phyloP scores from a whole-genome alignment of 2,113 vertebrate genomes.

The Vireo altiloquus region DNA sequence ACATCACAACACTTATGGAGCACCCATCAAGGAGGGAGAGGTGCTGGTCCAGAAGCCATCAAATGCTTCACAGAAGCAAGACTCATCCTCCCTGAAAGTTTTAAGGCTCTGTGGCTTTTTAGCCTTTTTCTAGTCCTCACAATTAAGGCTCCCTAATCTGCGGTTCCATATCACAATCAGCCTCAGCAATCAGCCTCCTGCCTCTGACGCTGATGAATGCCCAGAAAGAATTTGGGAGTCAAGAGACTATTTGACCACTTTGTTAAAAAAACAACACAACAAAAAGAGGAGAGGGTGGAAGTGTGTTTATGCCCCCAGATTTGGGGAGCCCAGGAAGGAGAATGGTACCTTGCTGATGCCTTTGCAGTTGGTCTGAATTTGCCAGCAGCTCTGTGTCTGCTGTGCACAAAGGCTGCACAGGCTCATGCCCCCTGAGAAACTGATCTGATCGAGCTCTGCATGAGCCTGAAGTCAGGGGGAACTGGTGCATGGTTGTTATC shows the following conservation, averaged over 20 bases:
- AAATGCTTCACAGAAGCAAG: background rate
- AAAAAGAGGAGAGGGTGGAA: background rate
- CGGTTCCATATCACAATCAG: background rate
- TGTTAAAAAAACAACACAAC: background rate
- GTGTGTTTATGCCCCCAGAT: background rate
- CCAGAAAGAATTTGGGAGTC: background rate
- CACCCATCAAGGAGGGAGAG: background rate
- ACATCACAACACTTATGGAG: background rate
- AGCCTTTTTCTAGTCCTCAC: background rate
- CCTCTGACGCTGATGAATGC: background rate
- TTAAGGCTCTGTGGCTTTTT: background rate
- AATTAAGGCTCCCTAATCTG: constrained; percentile 18
- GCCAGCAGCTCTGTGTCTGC: background rate
- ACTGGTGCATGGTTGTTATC: background rate
- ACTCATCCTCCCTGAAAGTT: background rate
- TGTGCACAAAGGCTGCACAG: background rate
- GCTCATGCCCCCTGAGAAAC: background rate
- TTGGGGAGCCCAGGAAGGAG: background rate
- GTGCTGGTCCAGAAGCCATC: background rate
- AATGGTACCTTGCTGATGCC: background rate
- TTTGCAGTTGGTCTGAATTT: background rate
- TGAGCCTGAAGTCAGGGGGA: background rate
- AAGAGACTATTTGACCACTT: background rate
- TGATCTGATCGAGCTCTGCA: background rate
- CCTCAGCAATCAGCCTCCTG: constrained; percentile 50